Evolutionary conservation across 2,888 invertebrate genomes (phyloP).

Genomic region (Oscheius onirici): DNA sequence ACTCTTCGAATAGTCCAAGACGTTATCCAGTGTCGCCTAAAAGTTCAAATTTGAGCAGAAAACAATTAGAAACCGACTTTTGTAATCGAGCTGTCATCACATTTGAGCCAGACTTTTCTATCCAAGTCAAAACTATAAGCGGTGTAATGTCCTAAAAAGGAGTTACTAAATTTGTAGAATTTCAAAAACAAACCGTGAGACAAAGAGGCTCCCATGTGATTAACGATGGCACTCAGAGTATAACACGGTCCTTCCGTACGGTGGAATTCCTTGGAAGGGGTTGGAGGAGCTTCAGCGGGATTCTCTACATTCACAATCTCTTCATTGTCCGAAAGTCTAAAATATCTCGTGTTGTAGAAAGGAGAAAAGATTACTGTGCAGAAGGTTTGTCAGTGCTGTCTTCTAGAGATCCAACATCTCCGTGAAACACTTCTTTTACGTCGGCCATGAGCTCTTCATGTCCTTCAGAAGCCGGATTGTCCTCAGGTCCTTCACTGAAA

Average conservation of each 20-base stretch:
- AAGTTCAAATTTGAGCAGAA: background rate
- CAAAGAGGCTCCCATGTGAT: constrained; percentile 8
- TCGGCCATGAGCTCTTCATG: no score
- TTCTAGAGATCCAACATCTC: no score
- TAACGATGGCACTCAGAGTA: constrained; percentile 22
- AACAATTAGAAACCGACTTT: background rate
- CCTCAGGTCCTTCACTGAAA: no score
- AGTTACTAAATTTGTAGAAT: background rate
- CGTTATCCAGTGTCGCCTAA: constrained; percentile 1
- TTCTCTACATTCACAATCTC: background rate
- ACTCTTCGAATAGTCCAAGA: background rate
- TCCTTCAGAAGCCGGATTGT: no score
- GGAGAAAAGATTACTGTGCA: background rate
- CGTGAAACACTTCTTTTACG: no score
- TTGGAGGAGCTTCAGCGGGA: background rate
- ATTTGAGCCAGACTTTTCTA: constrained; percentile 16
- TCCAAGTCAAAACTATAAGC: constrained; percentile 9
- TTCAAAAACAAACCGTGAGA: constrained; percentile 16
- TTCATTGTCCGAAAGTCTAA: constrained; percentile 10
- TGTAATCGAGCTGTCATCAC: constrained; percentile 19
- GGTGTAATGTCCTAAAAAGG: constrained; percentile 31
- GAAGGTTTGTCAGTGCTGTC: background rate
- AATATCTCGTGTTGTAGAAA: background rate
- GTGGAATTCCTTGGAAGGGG: background rate
- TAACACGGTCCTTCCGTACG: constrained; percentile 16